These are phyloP conservation scores for Sigmodon hispidus DNA, from an alignment of 2,113 vertebrate species.

Conservation along the genomic window DNA sequence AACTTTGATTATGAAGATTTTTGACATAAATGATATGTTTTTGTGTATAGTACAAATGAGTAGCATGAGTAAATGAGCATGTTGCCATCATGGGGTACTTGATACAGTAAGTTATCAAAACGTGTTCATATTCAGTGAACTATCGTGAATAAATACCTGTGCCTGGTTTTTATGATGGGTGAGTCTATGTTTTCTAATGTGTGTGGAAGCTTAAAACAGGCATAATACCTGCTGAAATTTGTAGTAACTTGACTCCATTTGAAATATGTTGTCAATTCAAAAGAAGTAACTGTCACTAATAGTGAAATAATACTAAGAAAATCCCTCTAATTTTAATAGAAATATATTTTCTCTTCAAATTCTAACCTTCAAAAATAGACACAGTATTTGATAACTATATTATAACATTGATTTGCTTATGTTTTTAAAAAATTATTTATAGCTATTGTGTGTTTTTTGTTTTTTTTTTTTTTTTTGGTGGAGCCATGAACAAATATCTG, in stretches of 20 bases:
- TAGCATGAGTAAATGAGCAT: background rate
- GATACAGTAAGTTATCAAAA: constrained; percentile 38
- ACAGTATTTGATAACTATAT: background rate
- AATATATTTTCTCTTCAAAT: constrained; percentile 60
- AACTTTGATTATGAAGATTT: background rate
- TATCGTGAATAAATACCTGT: constrained; percentile 45
- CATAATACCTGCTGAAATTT: background rate
- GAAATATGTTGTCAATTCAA: constrained; percentile 51
- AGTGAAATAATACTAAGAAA: background rate
- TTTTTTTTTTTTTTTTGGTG: no score
- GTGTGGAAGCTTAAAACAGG: constrained; percentile 32
- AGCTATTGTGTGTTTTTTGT: background rate
- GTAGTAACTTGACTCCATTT: background rate
- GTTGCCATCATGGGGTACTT: background rate
- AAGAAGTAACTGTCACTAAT: constrained; percentile 32
- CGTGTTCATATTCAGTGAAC: constrained; percentile 52
- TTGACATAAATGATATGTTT: background rate
- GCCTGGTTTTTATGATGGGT: constrained; percentile 55
- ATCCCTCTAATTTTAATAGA: constrained; percentile 7
- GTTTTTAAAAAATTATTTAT: background rate
- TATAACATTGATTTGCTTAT: constrained; percentile 52
- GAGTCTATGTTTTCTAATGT: background rate
- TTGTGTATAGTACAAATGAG: background rate
- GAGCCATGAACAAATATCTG: background rate
- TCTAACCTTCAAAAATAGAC: constrained; percentile 19